These are phyloP conservation scores for Drosophila pachea DNA, from an alignment of 1,140 invertebrate genomes.

Conservation along the genomic window DNA sequence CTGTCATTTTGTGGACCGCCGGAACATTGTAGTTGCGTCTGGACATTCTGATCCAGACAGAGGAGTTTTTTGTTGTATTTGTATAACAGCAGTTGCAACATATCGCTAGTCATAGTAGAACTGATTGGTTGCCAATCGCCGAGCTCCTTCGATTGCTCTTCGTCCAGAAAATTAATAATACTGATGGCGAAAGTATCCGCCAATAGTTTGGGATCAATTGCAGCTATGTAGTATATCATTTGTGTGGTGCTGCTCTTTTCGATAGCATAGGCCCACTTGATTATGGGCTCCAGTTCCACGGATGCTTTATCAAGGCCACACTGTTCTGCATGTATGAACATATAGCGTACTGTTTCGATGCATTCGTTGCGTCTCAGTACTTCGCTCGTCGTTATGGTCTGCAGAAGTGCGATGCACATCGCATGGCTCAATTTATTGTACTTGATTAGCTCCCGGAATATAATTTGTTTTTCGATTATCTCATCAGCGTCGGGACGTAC, in stretches of 20 bases:
- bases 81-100: slow-evolving; percentile 42
- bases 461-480: slow-evolving; percentile 59
- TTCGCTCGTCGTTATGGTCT: slow-evolving; percentile 57
- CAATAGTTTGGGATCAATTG: slow-evolving; percentile 52
- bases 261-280: slow-evolving; percentile 59
- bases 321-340: slow-evolving; percentile 51
- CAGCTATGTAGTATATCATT: slow-evolving; percentile 62
- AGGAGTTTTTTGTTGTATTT: slow-evolving; percentile 66
- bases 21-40: slow-evolving; percentile 1
- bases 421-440: slow-evolving; percentile 45
- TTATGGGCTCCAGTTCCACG: slow-evolving; percentile 43
- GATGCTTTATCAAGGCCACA: slow-evolving; percentile 61
- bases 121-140: slow-evolving; percentile 10
- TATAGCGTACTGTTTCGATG: slow-evolving; percentile 56
- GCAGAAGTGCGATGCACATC: slow-evolving; percentile 44
- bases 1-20: neutral
- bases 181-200: slow-evolving; percentile 68
- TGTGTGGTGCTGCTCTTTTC: slow-evolving; percentile 52
- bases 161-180: slow-evolving; percentile 73
- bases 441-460: slow-evolving; percentile 52
- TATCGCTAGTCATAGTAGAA: neutral
- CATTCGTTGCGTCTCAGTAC: slow-evolving; percentile 65
- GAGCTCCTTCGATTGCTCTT: slow-evolving; percentile 29
- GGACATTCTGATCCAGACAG: slow-evolving; percentile 39
- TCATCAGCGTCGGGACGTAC: slow-evolving; percentile 44